Evolutionary conservation across 2,113 vertebrate species (phyloP).

Genomic region (Anseranas semipalmata): DNA sequence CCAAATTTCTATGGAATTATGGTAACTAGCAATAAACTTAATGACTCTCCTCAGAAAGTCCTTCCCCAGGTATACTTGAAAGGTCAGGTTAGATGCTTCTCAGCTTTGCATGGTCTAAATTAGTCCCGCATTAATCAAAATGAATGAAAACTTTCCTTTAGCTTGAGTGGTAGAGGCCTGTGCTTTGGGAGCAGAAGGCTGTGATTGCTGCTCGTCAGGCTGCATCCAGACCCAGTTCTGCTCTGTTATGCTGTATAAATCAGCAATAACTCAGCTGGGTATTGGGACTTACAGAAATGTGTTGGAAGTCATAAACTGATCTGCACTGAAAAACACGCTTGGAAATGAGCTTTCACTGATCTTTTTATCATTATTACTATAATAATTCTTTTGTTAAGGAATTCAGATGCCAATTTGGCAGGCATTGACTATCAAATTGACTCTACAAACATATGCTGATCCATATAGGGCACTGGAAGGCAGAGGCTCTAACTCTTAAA

Average conservation of each 20-base stretch:
- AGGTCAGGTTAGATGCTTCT: slow-evolving; percentile 20
- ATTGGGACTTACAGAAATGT: neutral
- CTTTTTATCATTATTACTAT: neutral
- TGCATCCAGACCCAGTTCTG: neutral
- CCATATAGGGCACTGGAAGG: neutral
- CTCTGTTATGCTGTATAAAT: neutral
- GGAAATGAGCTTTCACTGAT: neutral
- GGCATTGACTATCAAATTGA: no score
- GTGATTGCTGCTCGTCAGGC: neutral
- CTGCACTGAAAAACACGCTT: neutral
- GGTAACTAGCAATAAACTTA: neutral
- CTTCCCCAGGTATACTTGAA: neutral
- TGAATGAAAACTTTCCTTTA: neutral
- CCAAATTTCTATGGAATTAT: neutral
- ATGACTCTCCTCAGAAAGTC: neutral
- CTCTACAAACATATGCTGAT: neutral
- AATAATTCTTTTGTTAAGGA: neutral
- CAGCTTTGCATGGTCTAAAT: neutral
- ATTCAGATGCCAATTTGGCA: neutral
- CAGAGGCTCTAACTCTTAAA: neutral
- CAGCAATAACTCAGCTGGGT: neutral
- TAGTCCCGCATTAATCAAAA: slow-evolving; percentile 2
- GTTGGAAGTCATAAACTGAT: neutral
- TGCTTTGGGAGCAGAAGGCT: slow-evolving; percentile 30
- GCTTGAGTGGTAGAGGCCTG: neutral